These are phyloP conservation scores for Gibbula magus DNA, from an alignment of 2,888 invertebrate genomes.

Conservation along the genomic window DNA sequence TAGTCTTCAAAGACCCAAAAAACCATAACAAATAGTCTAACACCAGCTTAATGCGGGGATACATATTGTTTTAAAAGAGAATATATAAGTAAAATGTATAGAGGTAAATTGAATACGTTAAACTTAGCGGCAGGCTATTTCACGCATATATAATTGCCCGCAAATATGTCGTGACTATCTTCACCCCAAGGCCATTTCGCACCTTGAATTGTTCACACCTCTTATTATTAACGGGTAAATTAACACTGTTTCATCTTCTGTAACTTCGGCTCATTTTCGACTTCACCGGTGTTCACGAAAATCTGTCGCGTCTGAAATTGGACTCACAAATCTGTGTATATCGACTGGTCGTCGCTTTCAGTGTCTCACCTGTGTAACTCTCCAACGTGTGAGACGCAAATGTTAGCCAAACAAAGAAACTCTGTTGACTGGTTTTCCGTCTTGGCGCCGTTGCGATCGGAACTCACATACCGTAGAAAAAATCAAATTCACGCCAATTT, in stretches of 20 bases:
- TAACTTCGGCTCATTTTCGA: constrained; percentile 12
- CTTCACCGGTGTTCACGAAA: not conserved
- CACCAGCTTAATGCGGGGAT: too few species aligned
- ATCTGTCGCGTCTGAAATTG: not conserved
- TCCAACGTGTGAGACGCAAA: not conserved
- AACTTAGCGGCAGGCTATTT: too few species aligned
- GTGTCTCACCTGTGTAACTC: not conserved
- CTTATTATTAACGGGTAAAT: not conserved
- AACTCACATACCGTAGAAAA: constrained; percentile 9
- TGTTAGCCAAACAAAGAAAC: not conserved
- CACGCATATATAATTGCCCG: too few species aligned
- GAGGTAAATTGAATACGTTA: too few species aligned
- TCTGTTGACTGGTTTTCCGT: not conserved
- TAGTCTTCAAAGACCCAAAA: too few species aligned
- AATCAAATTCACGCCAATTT: constrained; percentile 16
- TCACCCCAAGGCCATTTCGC: not conserved
- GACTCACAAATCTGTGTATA: not conserved
- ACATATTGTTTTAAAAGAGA: too few species aligned
- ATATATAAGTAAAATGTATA: too few species aligned
- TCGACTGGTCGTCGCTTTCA: not conserved
- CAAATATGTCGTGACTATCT: too few species aligned
- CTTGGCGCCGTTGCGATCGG: constrained; percentile 2
- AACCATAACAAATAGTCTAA: too few species aligned
- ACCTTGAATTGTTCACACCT: not conserved
- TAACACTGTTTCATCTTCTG: not conserved